Percentiles rank a stretch among this genome's conserved stretches.
Conservation (phyloP, 2,888 invertebrate species). For the Megalurothrips usitatus region DNA sequence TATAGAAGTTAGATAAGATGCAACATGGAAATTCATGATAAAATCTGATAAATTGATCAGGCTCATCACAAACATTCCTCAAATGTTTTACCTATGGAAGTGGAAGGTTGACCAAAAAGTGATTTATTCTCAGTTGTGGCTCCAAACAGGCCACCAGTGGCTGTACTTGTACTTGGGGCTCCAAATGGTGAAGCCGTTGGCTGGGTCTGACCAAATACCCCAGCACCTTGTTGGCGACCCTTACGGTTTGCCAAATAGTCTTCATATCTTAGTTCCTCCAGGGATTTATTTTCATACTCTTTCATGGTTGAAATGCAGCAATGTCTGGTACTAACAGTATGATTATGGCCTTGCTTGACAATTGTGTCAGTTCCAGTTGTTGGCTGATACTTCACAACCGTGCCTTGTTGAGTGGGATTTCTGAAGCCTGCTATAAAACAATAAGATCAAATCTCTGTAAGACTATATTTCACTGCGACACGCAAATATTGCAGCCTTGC, state of each 20-base stretch:
- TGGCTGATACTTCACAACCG: slow-evolving; percentile 80
- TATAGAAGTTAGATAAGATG: slow-evolving; percentile 29
- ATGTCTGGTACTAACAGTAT: slow-evolving; percentile 85
- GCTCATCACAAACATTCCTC: neutral
- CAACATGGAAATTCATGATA: slow-evolving; percentile 3
- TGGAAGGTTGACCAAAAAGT: slow-evolving; percentile 48
- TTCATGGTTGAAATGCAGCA: slow-evolving; percentile 99
- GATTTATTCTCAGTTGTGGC: slow-evolving; percentile 54
- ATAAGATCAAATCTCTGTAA: slow-evolving; percentile 33
- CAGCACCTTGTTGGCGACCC: slow-evolving; percentile 55
- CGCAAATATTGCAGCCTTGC: neutral
- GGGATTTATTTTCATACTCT: slow-evolving; percentile 89
- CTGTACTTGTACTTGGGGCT: slow-evolving; percentile 37
- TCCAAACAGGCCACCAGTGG: slow-evolving; percentile 51
- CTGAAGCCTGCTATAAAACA: slow-evolving; percentile 41
- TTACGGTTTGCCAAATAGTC: slow-evolving; percentile 90
- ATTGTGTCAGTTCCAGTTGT: slow-evolving; percentile 86
- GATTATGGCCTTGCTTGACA: slow-evolving; percentile 78
- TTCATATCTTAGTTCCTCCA: slow-evolving; percentile 91
- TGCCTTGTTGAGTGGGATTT: slow-evolving; percentile 55
- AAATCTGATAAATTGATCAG: neutral
- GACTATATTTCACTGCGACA: slow-evolving; percentile 35
- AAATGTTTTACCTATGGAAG: slow-evolving; percentile 45
- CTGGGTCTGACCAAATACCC: slow-evolving; percentile 51
- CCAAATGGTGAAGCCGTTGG: slow-evolving; percentile 40